These are phyloP conservation scores for Heteronetta atricapilla DNA, from an alignment of 2,113 vertebrate genomes.

Conservation along the genomic window DNA sequence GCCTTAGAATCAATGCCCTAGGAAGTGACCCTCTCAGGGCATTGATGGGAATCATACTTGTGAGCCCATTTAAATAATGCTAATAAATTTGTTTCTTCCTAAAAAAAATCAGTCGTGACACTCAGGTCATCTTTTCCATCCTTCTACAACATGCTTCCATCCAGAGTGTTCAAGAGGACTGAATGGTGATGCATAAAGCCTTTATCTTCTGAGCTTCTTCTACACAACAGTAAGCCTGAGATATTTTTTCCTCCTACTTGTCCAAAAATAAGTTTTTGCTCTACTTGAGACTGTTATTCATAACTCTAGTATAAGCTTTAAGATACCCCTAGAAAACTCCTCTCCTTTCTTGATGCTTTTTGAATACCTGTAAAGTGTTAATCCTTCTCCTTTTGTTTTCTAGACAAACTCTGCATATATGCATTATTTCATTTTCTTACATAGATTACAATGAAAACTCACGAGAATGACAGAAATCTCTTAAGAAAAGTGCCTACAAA, in stretches of 20 bases:
- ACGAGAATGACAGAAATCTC: background rate
- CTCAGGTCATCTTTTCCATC: slow-evolving; percentile 27
- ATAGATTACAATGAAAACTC: background rate
- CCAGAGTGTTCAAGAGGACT: background rate
- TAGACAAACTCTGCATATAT: background rate
- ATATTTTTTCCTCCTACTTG: background rate
- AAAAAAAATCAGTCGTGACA: background rate
- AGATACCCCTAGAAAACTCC: background rate
- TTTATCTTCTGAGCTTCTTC: background rate
- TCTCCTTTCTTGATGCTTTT: background rate
- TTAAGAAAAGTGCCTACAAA: background rate
- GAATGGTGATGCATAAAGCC: background rate
- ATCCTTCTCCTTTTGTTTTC: background rate
- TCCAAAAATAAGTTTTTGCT: background rate
- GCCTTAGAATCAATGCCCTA: background rate
- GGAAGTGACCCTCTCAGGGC: background rate
- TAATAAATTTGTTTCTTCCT: background rate
- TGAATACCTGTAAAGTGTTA: background rate
- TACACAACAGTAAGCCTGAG: background rate
- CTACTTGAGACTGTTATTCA: background rate
- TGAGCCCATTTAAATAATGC: background rate
- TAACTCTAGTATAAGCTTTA: background rate
- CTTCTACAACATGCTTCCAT: background rate
- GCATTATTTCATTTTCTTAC: background rate
- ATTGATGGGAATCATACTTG: background rate